Percentiles rank a stretch among this genome's conserved stretches.
These are phyloP conservation scores for Danio jaintianensis DNA, from an alignment of 2,797 vertebrate species.

Conservation along the genomic window DNA sequence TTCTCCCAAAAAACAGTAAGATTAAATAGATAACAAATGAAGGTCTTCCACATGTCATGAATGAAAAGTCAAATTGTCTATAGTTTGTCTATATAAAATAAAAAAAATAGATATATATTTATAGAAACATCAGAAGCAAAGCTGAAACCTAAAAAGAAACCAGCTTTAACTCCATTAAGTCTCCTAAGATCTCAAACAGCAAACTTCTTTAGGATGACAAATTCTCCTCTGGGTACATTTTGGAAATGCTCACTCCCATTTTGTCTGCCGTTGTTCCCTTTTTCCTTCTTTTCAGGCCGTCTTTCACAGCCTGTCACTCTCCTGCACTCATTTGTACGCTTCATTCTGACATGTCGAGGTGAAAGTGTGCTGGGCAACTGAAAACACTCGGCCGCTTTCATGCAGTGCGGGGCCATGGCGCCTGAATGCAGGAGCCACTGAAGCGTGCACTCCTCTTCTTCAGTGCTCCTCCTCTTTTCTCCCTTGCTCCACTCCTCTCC, in stretches of 20 bases:
- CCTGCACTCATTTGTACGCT: conserved; percentile 45
- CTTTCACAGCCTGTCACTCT: conserved; percentile 34
- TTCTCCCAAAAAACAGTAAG: background rate
- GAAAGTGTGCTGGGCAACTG: conserved; percentile 69
- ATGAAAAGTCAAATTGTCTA: too few species aligned
- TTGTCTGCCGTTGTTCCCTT: conserved; percentile 7
- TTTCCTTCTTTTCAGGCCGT: background rate
- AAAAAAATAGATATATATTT: too few species aligned
- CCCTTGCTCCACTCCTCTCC: conserved; percentile 22
- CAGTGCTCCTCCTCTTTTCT: conserved; percentile 42
- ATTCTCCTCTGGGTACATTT: background rate
- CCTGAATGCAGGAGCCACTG: conserved; percentile 74
- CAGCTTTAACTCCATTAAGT: background rate
- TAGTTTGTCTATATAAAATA: too few species aligned
- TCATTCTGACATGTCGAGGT: conserved; percentile 72
- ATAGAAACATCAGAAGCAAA: background rate
- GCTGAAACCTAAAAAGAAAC: background rate
- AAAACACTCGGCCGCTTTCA: conserved; percentile 51
- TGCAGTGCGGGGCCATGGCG: conserved; percentile 49
- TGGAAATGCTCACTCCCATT: background rate
- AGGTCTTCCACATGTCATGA: background rate
- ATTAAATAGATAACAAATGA: background rate
- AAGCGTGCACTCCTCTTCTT: conserved; percentile 70
- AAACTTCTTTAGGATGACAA: background rate
- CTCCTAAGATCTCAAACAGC: background rate